Percentiles rank a stretch among this genome's conserved stretches.
phyloP scores from a whole-genome alignment of 2,797 vertebrate genomes.

The Clarias platycephalus region DNA sequence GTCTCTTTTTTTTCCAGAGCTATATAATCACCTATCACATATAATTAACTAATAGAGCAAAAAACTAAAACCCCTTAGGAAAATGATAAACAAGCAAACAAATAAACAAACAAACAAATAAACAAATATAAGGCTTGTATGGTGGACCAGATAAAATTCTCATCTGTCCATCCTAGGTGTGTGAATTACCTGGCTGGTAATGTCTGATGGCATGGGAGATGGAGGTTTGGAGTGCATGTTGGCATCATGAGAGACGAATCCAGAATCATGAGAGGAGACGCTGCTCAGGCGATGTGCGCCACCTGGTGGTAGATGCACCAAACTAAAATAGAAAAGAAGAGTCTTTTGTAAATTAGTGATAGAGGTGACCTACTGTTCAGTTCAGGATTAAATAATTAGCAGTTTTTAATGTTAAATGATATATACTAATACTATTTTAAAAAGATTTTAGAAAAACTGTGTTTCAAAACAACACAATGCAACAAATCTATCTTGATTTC shows the following conservation, averaged over 20 bases:
- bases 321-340: conserved; percentile 71
- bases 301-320: conserved; percentile 86
- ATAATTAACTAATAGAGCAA: background rate
- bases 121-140: background rate
- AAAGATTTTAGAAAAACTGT: background rate
- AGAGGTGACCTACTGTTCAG: background rate
- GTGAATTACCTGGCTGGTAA: conserved; percentile 75
- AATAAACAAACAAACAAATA: no score
- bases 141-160: background rate
- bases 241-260: conserved; percentile 95
- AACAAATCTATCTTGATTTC: background rate
- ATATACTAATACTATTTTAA: background rate
- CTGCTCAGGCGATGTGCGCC: conserved; percentile 91
- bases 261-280: conserved; percentile 96
- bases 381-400: background rate
- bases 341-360: conserved; percentile 60
- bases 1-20: no score
- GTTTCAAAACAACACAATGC: background rate
- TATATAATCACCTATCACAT: no score
- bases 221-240: conserved; percentile 92
- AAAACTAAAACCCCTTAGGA: no score
- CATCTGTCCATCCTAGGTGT: background rate
- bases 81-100: no score
- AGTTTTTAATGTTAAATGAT: background rate
- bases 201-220: conserved; percentile 95